These are phyloP conservation scores for Caenorhabditis zanzibari DNA, from an alignment of 2,888 invertebrate species.

Conservation along the genomic window DNA sequence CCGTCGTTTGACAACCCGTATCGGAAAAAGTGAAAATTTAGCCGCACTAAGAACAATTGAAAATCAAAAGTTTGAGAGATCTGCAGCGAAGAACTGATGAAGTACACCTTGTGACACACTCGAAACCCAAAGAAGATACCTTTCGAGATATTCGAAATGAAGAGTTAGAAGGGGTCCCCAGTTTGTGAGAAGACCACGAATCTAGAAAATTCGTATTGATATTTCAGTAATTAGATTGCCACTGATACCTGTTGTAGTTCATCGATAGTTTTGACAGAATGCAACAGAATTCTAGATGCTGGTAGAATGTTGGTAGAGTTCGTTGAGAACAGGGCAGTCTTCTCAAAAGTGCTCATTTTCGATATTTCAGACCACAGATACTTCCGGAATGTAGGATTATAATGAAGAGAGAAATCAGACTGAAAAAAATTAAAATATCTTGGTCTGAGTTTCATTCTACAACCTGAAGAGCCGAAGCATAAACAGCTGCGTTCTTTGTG, in stretches of 20 bases:
- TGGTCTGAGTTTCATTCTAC: not conserved
- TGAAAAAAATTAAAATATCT: constrained; percentile 42
- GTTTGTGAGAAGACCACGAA: constrained; percentile 72
- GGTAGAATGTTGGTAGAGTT: constrained; percentile 66
- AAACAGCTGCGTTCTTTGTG: constrained; percentile 80
- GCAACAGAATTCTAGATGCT: constrained; percentile 72
- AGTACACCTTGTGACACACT: constrained; percentile 67
- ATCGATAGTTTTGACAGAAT: constrained; percentile 76
- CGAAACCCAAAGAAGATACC: constrained; percentile 77
- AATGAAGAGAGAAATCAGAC: constrained; percentile 75
- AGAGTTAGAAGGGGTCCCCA: constrained; percentile 77
- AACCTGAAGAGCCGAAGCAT: constrained; percentile 78
- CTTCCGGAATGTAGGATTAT: constrained; percentile 71
- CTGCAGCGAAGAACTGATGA: constrained; percentile 68
- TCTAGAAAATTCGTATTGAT: constrained; percentile 49
- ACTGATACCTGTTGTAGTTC: constrained; percentile 75
- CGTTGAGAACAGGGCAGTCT: constrained; percentile 79
- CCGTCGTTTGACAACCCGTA: constrained; percentile 13
- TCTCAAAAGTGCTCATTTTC: constrained; percentile 74
- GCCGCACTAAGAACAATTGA: not conserved
- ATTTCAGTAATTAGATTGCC: not conserved
- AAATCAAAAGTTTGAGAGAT: constrained; percentile 53
- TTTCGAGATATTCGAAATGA: constrained; percentile 78
- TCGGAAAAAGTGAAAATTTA: constrained; percentile 22
- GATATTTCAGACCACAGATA: constrained; percentile 71